A percentile compares a stretch with the other conserved stretches of the same genome.
Conservation (phyloP, 1,140 invertebrate genomes). For the Caenorhabditis briggsae region DNA sequence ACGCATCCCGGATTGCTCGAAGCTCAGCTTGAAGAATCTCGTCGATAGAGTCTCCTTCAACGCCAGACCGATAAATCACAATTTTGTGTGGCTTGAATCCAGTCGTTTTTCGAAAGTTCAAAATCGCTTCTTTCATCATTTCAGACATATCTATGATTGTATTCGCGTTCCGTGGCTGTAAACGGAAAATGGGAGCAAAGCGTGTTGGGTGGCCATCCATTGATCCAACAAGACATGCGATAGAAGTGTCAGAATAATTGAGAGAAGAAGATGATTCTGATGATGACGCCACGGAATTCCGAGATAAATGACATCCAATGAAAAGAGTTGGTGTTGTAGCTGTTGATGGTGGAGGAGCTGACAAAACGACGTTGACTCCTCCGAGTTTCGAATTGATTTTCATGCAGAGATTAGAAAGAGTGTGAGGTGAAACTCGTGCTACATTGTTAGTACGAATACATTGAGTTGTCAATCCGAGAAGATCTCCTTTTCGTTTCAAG, state of each 20-base stretch:
- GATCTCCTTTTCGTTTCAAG: constrained; percentile 28
- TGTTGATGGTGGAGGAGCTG: not conserved
- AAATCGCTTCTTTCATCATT: constrained; percentile 9
- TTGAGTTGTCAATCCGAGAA: constrained; percentile 27
- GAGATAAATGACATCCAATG: constrained; percentile 37
- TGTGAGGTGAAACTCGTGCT: not conserved
- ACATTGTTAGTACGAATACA: constrained; percentile 22
- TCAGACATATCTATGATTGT: not conserved
- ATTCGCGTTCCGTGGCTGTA: not conserved
- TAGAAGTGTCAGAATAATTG: not conserved
- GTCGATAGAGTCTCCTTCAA: not conserved
- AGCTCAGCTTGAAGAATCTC: constrained; percentile 33
- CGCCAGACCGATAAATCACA: constrained; percentile 17
- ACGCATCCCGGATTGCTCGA: not conserved
- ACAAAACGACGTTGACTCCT: not conserved
- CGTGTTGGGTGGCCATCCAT: constrained; percentile 25
- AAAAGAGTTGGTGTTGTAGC: not conserved
- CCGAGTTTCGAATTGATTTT: constrained; percentile 52
- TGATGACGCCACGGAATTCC: not conserved
- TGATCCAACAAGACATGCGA: constrained; percentile 24
- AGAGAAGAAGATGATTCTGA: not conserved
- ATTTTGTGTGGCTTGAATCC: constrained; percentile 38
- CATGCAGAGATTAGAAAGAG: constrained; percentile 40
- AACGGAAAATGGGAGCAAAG: constrained; percentile 14
- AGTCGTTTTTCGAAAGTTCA: not conserved